Base-by-base conservation (phyloP, 30 jellyfish, hydroid and myxozoan species). In the Pelagia noctiluca region DNA sequence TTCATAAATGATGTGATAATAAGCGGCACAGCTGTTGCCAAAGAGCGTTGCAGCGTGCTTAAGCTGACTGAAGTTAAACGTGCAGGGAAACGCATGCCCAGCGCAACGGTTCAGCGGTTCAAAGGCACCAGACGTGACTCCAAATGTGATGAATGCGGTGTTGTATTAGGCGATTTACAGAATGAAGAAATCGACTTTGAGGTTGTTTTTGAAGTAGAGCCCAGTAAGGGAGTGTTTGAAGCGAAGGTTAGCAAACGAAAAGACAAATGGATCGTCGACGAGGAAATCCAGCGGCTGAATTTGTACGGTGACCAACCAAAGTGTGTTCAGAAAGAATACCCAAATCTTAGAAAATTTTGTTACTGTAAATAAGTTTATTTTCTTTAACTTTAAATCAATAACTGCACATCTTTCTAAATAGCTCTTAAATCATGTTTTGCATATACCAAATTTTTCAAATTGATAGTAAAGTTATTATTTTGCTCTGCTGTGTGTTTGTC, bases 151-250 rank as follows among this genome's bases (percentile, higher is more conserved):
- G 87, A 93, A 5, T 88, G 97, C 65, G 84, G 84, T 2, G 80
- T 88, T 26, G 86, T 67, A 19, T 63, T 2, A 3, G 61, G 61
- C 7, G 18, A 66, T 10, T 8, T 8, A 22, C 53, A 7, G 12
- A 31, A 66, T 22, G 63, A 38, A 36, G 54, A 68, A 50, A 18
- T 33, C 26, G 49, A 38, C 21, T 91, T 64, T 73, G 97, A 91
- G 71, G 23, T 91, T 4, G 96, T 91, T 1, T 68, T 91, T 31
- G n/a, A 73, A 0, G 98, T 91, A 0, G 79, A 78, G 38, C 97
- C 96, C 11, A 91, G 98, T 68, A 47, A 65, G 2, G 98, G 95
- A 1, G 3, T 62, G 13, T 91, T 69, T 57, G 98, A 91, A 53
- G 95, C 88, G 22, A 62, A 30, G 31, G 85, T 63, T 50, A 38